phyloP scores from a whole-genome alignment of 2,888 invertebrate genomes.

The Drosophila cognata region DNA sequence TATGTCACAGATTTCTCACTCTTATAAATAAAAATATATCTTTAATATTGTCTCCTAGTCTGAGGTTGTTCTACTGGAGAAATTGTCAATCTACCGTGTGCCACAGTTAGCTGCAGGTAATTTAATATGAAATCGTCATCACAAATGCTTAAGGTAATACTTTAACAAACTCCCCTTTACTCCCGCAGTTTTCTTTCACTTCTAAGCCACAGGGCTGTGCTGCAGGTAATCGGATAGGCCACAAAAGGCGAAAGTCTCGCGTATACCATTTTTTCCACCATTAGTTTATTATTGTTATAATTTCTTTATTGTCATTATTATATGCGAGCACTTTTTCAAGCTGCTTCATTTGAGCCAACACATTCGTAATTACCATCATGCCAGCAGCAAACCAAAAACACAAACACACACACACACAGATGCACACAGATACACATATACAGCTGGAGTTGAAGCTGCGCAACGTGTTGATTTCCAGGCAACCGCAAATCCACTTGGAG shows the following conservation, averaged over 20 bases:
- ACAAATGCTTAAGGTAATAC: conserved; percentile 28
- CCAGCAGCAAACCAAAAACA: conserved; percentile 36
- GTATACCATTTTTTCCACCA: conserved; percentile 61
- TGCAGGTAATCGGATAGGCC: conserved; percentile 73
- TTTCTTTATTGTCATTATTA: conserved; percentile 79
- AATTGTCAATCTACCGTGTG: not conserved
- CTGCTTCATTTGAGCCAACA: conserved; percentile 65
- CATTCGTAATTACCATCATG: conserved; percentile 73
- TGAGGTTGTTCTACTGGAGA: not conserved
- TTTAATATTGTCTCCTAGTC: not conserved
- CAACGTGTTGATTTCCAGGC: conserved; percentile 72
- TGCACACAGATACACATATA: not conserved
- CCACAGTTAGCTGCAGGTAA: conserved; percentile 55
- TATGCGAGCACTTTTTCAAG: conserved; percentile 57
- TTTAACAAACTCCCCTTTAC: conserved; percentile 6
- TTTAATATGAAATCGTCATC: conserved; percentile 50
- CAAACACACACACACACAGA: not conserved
- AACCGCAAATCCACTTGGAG: conserved; percentile 80
- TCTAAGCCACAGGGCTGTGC: conserved; percentile 37
- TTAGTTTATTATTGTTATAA: conserved; percentile 79
- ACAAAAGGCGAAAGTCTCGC: conserved; percentile 72
- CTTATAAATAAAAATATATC: not conserved
- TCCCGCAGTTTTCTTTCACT: conserved; percentile 19
- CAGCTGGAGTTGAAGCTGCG: conserved; percentile 21
- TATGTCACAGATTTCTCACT: too few relatives aligned